Percentiles rank a stretch among this genome's conserved stretches.
Evolutionary conservation across 2,113 vertebrate genomes (phyloP).

Genomic region (Rhegmatorhina hoffmannsi): DNA sequence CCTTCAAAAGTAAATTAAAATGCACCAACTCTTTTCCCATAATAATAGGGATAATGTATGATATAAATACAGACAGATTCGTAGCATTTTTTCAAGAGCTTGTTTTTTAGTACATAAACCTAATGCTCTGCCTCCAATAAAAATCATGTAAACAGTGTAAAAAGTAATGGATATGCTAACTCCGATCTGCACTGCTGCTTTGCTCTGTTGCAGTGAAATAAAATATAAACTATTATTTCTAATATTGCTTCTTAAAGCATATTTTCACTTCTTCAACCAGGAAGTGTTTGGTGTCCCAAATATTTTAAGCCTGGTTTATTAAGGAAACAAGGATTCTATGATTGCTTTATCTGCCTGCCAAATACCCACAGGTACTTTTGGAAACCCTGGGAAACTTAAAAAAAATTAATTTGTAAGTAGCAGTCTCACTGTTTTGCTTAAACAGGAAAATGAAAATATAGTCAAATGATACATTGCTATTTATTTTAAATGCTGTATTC

Average conservation of each 20-base stretch:
- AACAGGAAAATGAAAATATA: background rate
- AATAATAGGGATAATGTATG: background rate
- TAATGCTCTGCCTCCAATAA: background rate
- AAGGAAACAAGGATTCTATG: background rate
- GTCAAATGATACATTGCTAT: background rate
- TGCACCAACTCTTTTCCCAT: background rate
- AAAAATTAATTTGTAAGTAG: background rate
- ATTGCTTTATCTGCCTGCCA: background rate
- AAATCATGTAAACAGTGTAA: background rate
- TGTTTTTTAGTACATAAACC: background rate
- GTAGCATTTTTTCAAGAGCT: background rate
- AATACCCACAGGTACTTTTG: background rate
- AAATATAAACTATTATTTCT: background rate
- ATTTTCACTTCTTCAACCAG: background rate
- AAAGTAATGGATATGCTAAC: background rate
- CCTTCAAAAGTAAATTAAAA: background rate
- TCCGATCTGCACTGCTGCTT: background rate
- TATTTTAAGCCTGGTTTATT: background rate
- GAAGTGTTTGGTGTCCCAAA: background rate
- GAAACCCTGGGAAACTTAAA: background rate
- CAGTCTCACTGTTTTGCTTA: background rate
- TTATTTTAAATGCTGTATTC: background rate
- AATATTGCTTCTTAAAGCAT: background rate
- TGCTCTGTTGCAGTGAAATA: background rate
- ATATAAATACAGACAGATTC: background rate